These are phyloP conservation scores for Dipodomys stephensi DNA, from an alignment of 2,113 vertebrate species.

Conservation along the genomic window DNA sequence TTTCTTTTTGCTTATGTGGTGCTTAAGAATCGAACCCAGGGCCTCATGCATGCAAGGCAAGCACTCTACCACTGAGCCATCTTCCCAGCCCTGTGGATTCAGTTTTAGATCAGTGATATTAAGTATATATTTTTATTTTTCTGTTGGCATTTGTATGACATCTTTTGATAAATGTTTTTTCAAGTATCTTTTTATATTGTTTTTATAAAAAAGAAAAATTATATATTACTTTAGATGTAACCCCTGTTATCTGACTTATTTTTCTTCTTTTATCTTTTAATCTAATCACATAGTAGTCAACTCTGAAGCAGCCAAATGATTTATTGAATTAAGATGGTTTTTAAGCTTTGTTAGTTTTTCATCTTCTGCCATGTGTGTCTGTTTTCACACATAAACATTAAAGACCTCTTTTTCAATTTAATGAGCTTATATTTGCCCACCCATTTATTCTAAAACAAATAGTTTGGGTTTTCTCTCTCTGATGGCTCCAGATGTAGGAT, in stretches of 20 bases:
- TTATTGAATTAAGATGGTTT: not conserved
- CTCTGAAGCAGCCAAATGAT: not conserved
- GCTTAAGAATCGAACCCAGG: too few species aligned
- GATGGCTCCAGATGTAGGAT: not conserved
- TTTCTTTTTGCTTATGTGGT: too few species aligned
- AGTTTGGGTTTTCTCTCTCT: not conserved
- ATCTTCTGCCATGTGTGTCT: not conserved
- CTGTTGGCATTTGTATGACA: too few species aligned
- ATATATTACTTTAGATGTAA: not conserved
- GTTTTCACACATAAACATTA: not conserved
- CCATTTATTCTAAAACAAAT: not conserved
- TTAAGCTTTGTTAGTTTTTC: not conserved
- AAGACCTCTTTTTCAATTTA: not conserved
- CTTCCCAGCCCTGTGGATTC: too few species aligned
- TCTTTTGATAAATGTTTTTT: too few species aligned
- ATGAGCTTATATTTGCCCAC: not conserved
- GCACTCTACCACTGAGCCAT: too few species aligned
- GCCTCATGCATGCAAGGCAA: too few species aligned
- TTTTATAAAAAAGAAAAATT: too few species aligned
- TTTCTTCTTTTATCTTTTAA: not conserved
- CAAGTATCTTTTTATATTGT: too few species aligned
- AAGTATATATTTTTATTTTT: too few species aligned
- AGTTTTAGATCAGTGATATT: too few species aligned
- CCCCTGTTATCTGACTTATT: not conserved
- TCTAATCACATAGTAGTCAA: not conserved